Evolutionary conservation across 1,140 invertebrate species (phyloP), one percentile per base, ranked within the genome.

Genomic region (Triops longicaudatus): DNA sequence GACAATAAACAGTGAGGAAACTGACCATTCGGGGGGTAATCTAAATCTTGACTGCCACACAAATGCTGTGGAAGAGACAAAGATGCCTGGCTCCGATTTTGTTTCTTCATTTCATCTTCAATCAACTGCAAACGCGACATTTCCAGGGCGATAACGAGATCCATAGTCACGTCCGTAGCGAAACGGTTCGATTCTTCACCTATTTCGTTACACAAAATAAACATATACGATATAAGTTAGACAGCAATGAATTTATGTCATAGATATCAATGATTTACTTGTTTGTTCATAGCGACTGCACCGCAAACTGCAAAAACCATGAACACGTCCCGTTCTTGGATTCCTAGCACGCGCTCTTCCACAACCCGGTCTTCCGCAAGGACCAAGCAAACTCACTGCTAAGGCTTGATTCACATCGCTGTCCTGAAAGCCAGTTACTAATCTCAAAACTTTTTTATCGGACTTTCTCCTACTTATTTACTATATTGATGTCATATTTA

Each of bases 111-210:
- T 79, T 85, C 82, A 80, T 88, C 87, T 83, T 88, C 87, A 43
- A 88, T 86, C 86, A 89, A 89, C 84, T 91, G 89, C n/a, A 91
- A 84, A 26, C 89, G 82, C 1, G 89, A 91, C 89, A 91, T 90
- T 84, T 91, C 90, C 76, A 91, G 81, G 12, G 90, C 90, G 81
- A 90, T 88, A 73, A 90, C 85, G 4, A 90, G 80, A 80, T 91
- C 90, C 85, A 91, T 88, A 78, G 87, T 87, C 77, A 87, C 87
- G 79, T 88, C 87, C 14, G 85, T 80, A 11, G 81, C 81, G n/a
- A 80, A 63, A 17, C 50, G 50, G 10, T 9, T 63, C 22, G 50
- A 63, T 63, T 63, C 50, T 22, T 63, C 50, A 17, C 17, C 50
- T 63, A 63, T 63, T n/a, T 63, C 22, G 5, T 14, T 14, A 63